phyloP scores from a whole-genome alignment of 2,113 vertebrate species.

The Neofelis nebulosa region DNA sequence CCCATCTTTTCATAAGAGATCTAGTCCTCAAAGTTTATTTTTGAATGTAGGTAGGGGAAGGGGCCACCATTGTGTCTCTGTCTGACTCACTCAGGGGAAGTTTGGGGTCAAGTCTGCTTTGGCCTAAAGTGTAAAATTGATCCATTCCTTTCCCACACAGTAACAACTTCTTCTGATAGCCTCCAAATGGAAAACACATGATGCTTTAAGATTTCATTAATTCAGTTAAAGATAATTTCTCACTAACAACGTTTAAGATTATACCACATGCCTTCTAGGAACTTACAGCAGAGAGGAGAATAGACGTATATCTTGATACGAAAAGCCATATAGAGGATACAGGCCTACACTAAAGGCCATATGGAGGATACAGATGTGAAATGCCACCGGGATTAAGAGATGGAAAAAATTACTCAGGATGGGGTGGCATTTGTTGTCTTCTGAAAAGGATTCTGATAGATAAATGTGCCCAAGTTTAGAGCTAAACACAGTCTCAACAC shows the following conservation, averaged over 20 bases:
- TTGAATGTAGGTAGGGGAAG: background rate
- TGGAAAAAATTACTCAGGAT: background rate
- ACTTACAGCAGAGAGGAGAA: background rate
- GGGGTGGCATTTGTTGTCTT: background rate
- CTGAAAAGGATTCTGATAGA: constrained; percentile 31
- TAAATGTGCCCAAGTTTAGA: constrained; percentile 28
- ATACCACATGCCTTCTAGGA: constrained; percentile 12
- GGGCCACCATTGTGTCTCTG: background rate
- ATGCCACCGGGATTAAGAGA: background rate
- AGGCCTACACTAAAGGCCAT: background rate
- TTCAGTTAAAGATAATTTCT: constrained; percentile 30
- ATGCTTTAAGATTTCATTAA: constrained; percentile 43
- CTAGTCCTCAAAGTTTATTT: constrained; percentile 3
- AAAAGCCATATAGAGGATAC: background rate
- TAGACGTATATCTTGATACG: background rate
- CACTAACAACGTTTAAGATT: constrained; percentile 31
- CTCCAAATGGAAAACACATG: constrained; percentile 49
- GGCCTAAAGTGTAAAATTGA: background rate
- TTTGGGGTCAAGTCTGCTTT: background rate
- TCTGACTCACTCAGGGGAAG: background rate
- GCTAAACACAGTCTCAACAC: background rate
- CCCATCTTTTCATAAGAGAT: background rate
- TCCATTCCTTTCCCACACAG: constrained; percentile 11
- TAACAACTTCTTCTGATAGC: background rate
- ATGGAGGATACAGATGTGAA: background rate